Base-by-base conservation (phyloP, 2,888 invertebrate species). In the Hypercompe scribonia region DNA sequence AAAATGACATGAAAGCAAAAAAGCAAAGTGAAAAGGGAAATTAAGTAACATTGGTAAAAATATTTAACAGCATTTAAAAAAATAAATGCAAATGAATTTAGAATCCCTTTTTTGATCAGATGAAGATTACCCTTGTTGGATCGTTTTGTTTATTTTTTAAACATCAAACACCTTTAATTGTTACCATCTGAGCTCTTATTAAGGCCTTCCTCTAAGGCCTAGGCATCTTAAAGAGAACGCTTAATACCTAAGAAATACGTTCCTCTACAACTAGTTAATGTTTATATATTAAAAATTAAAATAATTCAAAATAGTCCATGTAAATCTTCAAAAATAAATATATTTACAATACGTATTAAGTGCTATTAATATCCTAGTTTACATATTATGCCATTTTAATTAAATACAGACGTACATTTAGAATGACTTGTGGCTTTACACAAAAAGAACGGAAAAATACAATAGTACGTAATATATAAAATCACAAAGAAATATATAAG, bases 371-470 rank as follows among this genome's bases (percentile, higher is more conserved):
- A 24, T 36, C 34, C 36, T n/a, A 36, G 24, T 61, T 61, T 7
- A 31, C 61, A 61, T 61, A 61, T 61, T 61, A 31, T 18, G 18
- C 15, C 31, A 61, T 7, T 5, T 5, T 61, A 61, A 61, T 61
- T 31, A 31, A 8, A 61, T 18, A 31, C 31, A 31, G 61, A 61
- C 61, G 61, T 61, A 61, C 61, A 61, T 31, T 18, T 31, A 65
- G 13, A 24, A 36, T 65, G 64, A 65, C 64, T 28, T 65, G 2
- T 36, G 24, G 13, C 34, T 24, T n/a, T 24, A 18, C 21, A 50
- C 31, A 61, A 31, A 61, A 61, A 31, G 61, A 61, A 61, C 18
- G 58, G 61, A 61, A 61, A 61, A 61, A 18, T 61, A 61, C 61
- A 2, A 18, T 18, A 61, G 31, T 15, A 61, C 61, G 31, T 31